Percentiles rank a stretch among this genome's conserved stretches.
These are phyloP conservation scores for Andrena chrysosceles DNA, from an alignment of 2,888 invertebrate genomes.

Conservation along the genomic window DNA sequence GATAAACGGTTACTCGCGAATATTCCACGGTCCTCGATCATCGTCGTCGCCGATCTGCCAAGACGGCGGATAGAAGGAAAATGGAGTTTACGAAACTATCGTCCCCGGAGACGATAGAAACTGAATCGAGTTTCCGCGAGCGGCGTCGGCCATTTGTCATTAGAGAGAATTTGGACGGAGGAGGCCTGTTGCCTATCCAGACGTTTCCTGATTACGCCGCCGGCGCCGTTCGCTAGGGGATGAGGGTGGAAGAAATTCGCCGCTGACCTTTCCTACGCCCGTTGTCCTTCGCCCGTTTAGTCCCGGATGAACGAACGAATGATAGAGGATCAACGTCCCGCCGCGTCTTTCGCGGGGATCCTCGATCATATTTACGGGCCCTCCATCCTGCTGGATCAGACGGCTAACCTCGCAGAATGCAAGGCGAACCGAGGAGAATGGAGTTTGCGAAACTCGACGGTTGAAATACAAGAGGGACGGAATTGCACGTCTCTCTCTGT, in stretches of 20 bases:
- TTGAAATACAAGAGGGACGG: conserved; percentile 1
- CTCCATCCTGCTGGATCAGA: conserved; percentile 32
- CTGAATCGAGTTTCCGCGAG: conserved; percentile 39
- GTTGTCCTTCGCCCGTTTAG: conserved; percentile 1
- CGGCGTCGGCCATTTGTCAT: conserved; percentile 44
- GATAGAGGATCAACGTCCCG: conserved; percentile 26
- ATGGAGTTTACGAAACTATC: conserved; percentile 51
- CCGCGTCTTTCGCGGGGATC: conserved; percentile 11
- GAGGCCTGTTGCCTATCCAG: conserved; percentile 8
- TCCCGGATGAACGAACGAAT: conserved; percentile 9
- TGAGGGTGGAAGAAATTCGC: neutral
- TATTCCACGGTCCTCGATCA: conserved; percentile 55
- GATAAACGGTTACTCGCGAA: conserved; percentile 47
- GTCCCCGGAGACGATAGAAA: conserved; percentile 33
- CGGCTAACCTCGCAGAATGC: conserved; percentile 3
- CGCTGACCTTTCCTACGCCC: neutral
- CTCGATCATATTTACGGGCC: conserved; percentile 55
- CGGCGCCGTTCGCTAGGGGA: neutral
- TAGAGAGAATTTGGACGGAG: conserved; percentile 26
- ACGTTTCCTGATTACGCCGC: conserved; percentile 37
- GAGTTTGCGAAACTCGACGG: conserved; percentile 24
- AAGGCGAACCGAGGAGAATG: conserved; percentile 15
- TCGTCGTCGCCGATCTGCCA: conserved; percentile 44
- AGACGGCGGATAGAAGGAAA: conserved; percentile 37
- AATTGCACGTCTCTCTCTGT: conserved; percentile 33